These are phyloP conservation scores for Halcyon chelicuti DNA, from an alignment of 2,797 vertebrate genomes.

Conservation along the genomic window DNA sequence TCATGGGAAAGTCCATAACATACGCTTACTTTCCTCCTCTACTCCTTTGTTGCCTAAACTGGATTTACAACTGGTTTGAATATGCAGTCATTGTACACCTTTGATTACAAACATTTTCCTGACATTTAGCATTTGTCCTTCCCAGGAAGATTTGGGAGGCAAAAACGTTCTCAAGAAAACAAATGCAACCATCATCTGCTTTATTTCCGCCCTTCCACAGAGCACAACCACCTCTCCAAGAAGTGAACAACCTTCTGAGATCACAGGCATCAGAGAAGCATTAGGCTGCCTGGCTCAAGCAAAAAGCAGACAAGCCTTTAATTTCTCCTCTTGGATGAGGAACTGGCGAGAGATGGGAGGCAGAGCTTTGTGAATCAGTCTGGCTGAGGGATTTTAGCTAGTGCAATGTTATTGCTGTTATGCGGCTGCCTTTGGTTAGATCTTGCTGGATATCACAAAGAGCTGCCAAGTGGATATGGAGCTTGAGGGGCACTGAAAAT, in stretches of 20 bases:
- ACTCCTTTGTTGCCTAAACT: neutral
- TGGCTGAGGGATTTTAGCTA: neutral
- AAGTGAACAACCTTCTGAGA: neutral
- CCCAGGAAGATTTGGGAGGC: neutral
- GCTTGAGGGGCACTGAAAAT: neutral
- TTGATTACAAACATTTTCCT: neutral
- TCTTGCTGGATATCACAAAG: neutral
- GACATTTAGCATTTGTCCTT: neutral
- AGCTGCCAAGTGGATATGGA: neutral
- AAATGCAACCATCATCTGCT: neutral
- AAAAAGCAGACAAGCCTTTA: neutral
- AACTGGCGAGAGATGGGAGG: neutral
- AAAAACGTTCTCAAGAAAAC: neutral
- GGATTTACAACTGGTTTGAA: neutral
- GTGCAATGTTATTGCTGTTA: rapidly evolving
- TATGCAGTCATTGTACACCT: neutral
- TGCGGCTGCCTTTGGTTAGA: rapidly evolving
- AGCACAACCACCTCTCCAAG: neutral
- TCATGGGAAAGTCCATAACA: neutral
- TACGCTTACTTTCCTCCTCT: neutral
- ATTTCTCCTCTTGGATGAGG: neutral
- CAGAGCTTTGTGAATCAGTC: rapidly evolving
- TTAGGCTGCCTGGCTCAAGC: neutral
- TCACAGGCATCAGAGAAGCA: neutral
- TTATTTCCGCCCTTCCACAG: neutral